Evolutionary conservation across 2,888 invertebrate genomes (phyloP), one percentile per base, ranked within the genome.

Genomic region (Caenorhabditis becei): DNA sequence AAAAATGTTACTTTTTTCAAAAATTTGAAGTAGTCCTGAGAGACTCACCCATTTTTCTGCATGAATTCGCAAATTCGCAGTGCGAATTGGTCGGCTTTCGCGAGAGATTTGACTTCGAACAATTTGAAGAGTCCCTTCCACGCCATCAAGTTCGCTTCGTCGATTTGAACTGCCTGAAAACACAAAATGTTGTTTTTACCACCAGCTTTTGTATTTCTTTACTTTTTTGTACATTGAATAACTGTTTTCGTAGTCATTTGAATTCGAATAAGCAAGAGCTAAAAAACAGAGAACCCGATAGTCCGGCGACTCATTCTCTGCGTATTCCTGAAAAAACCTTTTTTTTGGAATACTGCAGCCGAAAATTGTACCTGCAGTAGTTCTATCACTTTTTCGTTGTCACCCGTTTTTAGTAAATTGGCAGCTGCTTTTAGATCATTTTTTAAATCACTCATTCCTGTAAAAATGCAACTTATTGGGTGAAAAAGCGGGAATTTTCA

Each of bases 121-220:
- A 85, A 47, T 53, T 85, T 82, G 71, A 81, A 85, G 20, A 77
- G 35, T 24, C 83, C 85, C 56, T 80, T 75, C 83, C 85, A 85
- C 14, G 83, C 83, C 35, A 65, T 71, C 23, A 58, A 54, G 20
- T 77, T 77, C 16, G 26, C 8, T 3, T 61, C 49, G 37, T 85
- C 85, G n/a, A 83, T 20, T 58, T 74, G 28, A 0, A 85, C 65
- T 16, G 82, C 83, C 77, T 83, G 47, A 47, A 47, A 2, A n/a
- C n/a, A n/a, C 11, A 1, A 35, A 54, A 41, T 51, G 24, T n/a
- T 3, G n/a, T 49, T 2, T 28, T n/a, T 23, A 20, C 5, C 2
- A 41, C n/a, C 11, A 37, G n/a, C 4, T 24, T 10, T 26, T 0
- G 23, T 10, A 11, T n/a, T 23, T 3, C 32, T 26, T 10, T 1